Conservation (phyloP, 1,140 invertebrate genomes). For the Zaprionus nigranus region DNA sequence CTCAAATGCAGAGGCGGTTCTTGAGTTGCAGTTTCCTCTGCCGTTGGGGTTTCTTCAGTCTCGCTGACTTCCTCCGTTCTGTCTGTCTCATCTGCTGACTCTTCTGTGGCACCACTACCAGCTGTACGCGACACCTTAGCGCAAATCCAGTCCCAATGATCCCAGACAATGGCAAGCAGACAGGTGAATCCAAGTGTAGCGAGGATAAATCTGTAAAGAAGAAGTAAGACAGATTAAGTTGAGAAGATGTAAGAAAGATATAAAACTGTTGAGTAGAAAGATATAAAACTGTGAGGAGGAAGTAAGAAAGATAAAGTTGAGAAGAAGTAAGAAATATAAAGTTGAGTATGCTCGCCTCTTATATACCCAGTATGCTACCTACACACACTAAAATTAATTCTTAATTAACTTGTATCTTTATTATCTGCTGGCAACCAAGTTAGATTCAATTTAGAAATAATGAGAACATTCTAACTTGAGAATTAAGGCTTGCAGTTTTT, state of each 20-base stretch:
- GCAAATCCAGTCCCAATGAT: conserved; percentile 47
- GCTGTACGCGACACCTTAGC: conserved; percentile 4
- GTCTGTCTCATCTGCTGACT: neutral
- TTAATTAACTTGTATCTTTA: too few species aligned
- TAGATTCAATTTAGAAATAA: too few species aligned
- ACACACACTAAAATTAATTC: too few species aligned
- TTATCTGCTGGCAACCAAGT: too few species aligned
- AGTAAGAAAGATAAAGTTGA: too few species aligned
- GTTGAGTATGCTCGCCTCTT: too few species aligned
- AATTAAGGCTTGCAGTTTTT: too few species aligned
- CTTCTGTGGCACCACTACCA: neutral
- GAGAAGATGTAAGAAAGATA: too few species aligned
- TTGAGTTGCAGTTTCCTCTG: neutral
- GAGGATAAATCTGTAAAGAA: conserved; percentile 29
- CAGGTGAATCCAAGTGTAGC: conserved; percentile 15
- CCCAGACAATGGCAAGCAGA: conserved; percentile 34
- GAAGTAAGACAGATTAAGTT: neutral
- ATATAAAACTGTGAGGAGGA: too few species aligned
- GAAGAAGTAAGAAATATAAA: too few species aligned
- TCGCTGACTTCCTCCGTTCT: conserved; percentile 15
- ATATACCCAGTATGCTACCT: neutral
- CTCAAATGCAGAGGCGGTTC: conserved; percentile 40
- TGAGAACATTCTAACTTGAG: too few species aligned
- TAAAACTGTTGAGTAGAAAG: too few species aligned
- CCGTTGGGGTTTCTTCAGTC: neutral